These are phyloP conservation scores for Monochamus saltuarius DNA, from an alignment of 1,140 invertebrate genomes.

Conservation along the genomic window DNA sequence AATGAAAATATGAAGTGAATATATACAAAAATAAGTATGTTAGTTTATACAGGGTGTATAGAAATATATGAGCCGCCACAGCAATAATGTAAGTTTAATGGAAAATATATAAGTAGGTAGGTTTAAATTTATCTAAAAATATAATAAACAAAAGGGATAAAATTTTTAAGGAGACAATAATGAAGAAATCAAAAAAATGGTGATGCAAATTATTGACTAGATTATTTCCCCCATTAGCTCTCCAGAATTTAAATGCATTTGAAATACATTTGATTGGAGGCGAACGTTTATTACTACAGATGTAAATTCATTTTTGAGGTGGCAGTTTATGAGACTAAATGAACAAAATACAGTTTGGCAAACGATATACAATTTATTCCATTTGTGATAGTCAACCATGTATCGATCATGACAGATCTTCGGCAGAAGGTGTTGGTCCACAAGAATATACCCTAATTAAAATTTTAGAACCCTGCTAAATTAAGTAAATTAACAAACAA, in stretches of 20 bases:
- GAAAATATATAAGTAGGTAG: too few species aligned
- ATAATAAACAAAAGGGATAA: too few species aligned
- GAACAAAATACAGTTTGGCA: conserved; percentile 95
- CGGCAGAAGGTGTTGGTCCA: conserved; percentile 95
- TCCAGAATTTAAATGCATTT: conserved; percentile 83
- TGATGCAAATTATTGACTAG: conserved; percentile 90
- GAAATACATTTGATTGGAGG: conserved; percentile 96
- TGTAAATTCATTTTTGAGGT: conserved; percentile 94
- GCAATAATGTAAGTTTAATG: too few species aligned
- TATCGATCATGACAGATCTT: conserved; percentile 98
- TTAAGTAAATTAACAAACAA: conserved; percentile 62
- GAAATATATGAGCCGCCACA: too few species aligned
- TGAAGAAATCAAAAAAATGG: conserved; percentile 91
- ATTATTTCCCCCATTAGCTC: conserved; percentile 91
- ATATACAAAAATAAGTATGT: too few species aligned
- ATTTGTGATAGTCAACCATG: conserved; percentile 97
- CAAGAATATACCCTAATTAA: conserved; percentile 99
- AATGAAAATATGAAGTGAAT: too few species aligned
- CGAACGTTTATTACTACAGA: conserved; percentile 98
- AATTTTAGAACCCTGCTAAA: conserved; percentile 71
- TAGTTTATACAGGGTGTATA: too few species aligned
- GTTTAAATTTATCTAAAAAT: too few species aligned
- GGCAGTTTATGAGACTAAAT: conserved; percentile 94
- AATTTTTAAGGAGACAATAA: too few species aligned
- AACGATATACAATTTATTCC: conserved; percentile 96